Percentiles rank a stretch among this genome's conserved stretches.
These are phyloP conservation scores for Papilio aristodemus DNA, from an alignment of 1,140 invertebrate genomes.

Conservation along the genomic window DNA sequence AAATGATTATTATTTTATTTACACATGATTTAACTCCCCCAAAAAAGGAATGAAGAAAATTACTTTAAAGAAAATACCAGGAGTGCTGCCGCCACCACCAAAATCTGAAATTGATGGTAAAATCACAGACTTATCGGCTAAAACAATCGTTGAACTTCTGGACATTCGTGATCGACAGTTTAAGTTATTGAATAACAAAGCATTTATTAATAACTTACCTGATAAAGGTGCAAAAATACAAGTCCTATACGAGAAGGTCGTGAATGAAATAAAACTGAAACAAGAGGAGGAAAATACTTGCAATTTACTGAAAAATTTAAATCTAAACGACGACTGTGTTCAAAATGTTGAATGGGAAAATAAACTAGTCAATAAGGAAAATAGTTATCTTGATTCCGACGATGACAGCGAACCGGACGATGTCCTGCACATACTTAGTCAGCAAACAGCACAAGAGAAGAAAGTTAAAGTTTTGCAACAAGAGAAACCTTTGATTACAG, in stretches of 20 bases:
- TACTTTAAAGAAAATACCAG: slow-evolving; percentile 59
- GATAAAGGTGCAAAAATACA: slow-evolving; percentile 86
- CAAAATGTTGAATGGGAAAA: slow-evolving; percentile 86
- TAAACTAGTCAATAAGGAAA: slow-evolving; percentile 66
- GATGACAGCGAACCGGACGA: slow-evolving; percentile 84
- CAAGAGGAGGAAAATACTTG: slow-evolving; percentile 82
- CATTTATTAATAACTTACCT: slow-evolving; percentile 80
- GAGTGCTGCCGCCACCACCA: slow-evolving; percentile 57
- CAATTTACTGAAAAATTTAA: slow-evolving; percentile 82
- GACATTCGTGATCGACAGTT: slow-evolving; percentile 64
- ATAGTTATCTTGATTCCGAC: slow-evolving; percentile 82
- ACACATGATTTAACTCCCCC: not conserved
- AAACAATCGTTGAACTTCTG: slow-evolving; percentile 56
- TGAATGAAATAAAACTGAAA: slow-evolving; percentile 80
- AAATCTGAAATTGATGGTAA: slow-evolving; percentile 72
- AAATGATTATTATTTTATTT: not conserved
- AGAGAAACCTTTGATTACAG: slow-evolving; percentile 82
- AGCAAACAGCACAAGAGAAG: slow-evolving; percentile 82
- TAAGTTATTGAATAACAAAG: slow-evolving; percentile 68
- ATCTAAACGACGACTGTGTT: slow-evolving; percentile 82
- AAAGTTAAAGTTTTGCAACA: slow-evolving; percentile 80
- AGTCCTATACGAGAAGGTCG: slow-evolving; percentile 80
- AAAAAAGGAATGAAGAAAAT: slow-evolving; percentile 57
- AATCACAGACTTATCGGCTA: slow-evolving; percentile 60
- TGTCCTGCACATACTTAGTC: slow-evolving; percentile 84